Conservation (phyloP, 2,797 vertebrate species). For the Ctenosaura bakeri region DNA sequence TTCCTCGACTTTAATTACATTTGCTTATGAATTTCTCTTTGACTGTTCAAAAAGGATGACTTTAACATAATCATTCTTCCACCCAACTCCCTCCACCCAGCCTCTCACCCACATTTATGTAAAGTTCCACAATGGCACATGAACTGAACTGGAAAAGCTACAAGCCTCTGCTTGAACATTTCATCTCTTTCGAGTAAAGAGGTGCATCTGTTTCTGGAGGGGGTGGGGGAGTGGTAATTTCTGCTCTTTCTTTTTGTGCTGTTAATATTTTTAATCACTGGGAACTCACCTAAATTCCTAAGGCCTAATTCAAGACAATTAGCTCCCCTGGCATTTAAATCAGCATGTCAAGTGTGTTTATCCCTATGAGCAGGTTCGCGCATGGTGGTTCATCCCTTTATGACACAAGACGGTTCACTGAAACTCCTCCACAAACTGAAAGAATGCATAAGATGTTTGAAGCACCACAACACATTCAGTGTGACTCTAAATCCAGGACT, state of each 20-base stretch:
- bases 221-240: constrained; percentile 11
- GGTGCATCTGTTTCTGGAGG: constrained; percentile 19
- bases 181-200: constrained; percentile 45
- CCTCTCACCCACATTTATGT: not conserved
- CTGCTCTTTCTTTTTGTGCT: constrained; percentile 51
- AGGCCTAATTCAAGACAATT: constrained; percentile 61
- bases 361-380: not conserved
- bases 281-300: constrained; percentile 65
- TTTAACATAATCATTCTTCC: not conserved
- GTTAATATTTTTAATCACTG: constrained; percentile 59
- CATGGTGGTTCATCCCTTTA: not conserved
- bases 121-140: constrained; percentile 26
- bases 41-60: constrained; percentile 17
- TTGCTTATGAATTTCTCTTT: constrained; percentile 21
- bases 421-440: not conserved
- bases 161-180: constrained; percentile 38
- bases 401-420: not conserved
- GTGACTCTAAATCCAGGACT: no score
- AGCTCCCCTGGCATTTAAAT: constrained; percentile 59
- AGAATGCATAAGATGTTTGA: not conserved
- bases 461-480: no score
- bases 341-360: constrained; percentile 55
- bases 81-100: not conserved
- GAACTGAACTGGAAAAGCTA: constrained; percentile 8
- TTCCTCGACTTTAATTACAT: constrained; percentile 38